phyloP scores from a whole-genome alignment of 2,113 vertebrate species.

The Grammomys dolichurus region DNA sequence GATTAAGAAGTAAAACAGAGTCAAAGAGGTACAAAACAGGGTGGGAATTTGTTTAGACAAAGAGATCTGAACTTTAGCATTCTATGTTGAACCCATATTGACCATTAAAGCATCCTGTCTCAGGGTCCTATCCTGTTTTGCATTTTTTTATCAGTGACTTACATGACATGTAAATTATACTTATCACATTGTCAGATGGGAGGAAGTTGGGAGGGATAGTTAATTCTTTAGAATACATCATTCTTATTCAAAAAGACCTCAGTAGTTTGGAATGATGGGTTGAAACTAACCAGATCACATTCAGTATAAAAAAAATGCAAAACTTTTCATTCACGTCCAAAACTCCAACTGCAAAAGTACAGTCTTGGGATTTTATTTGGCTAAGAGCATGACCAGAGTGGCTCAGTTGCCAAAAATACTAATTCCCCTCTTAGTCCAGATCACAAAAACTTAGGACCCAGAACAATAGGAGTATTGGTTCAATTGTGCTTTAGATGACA shows the following conservation, averaged over 20 bases:
- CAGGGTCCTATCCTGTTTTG: slow-evolving; percentile 38
- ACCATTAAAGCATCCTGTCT: slow-evolving; percentile 38
- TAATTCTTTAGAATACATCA: slow-evolving; percentile 71
- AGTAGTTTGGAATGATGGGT: slow-evolving; percentile 79
- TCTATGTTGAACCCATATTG: slow-evolving; percentile 50
- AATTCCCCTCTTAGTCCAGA: slow-evolving; percentile 65
- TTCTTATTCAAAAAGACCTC: slow-evolving; percentile 74
- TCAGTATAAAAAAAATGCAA: slow-evolving; percentile 77
- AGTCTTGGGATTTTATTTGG: slow-evolving; percentile 74
- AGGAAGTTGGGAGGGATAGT: slow-evolving; percentile 67
- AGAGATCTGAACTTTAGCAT: slow-evolving; percentile 2
- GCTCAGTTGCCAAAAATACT: slow-evolving; percentile 74
- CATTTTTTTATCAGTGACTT: slow-evolving; percentile 72
- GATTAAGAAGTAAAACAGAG: not conserved
- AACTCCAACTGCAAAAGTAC: slow-evolving; percentile 69
- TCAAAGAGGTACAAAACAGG: not conserved
- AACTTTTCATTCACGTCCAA: slow-evolving; percentile 73
- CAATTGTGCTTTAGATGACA: slow-evolving; percentile 66
- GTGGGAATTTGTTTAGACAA: not conserved
- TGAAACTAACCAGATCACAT: slow-evolving; percentile 80
- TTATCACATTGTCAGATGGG: slow-evolving; percentile 71
- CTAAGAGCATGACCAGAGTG: slow-evolving; percentile 37
- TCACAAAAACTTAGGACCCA: slow-evolving; percentile 54
- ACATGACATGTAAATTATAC: slow-evolving; percentile 71
- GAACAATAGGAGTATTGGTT: slow-evolving; percentile 74